These are phyloP conservation scores for Odontamblyopus lacepedii DNA, from an alignment of 2,797 vertebrate genomes.

Conservation along the genomic window DNA sequence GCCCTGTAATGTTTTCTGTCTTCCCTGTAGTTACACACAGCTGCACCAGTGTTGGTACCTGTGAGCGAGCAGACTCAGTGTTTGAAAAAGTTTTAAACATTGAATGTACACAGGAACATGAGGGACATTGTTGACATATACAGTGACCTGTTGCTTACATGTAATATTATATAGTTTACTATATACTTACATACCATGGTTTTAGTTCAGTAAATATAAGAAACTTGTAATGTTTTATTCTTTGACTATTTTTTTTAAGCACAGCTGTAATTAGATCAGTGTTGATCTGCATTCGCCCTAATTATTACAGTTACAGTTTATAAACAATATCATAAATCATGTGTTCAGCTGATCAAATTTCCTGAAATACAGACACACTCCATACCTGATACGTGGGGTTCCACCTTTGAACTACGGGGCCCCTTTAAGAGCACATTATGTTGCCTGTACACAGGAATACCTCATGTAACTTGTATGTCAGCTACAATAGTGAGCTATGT, in stretches of 20 bases:
- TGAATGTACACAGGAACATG: not conserved
- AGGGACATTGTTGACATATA: not conserved
- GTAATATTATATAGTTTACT: not conserved
- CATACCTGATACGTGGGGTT: constrained; percentile 47
- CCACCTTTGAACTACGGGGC: constrained; percentile 27
- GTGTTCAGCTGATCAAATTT: constrained; percentile 22
- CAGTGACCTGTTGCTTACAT: constrained; percentile 1
- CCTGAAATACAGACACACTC: constrained; percentile 33
- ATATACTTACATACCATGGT: not conserved
- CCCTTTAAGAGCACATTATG: constrained; percentile 49
- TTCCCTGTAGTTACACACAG: constrained; percentile 58
- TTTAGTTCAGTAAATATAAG: not conserved
- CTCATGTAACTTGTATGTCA: constrained; percentile 41
- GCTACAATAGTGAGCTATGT: constrained; percentile 46
- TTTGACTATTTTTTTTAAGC: not conserved
- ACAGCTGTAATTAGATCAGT: not conserved
- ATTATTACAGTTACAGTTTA: constrained; percentile 20
- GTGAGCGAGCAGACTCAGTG: constrained; percentile 4
- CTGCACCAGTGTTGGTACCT: constrained; percentile 13
- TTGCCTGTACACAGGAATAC: constrained; percentile 44
- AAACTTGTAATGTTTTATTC: not conserved
- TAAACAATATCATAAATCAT: not conserved
- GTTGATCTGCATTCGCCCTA: constrained; percentile 2
- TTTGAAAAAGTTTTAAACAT: constrained; percentile 1
- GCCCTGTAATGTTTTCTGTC: constrained; percentile 91